These are phyloP conservation scores for Acanthopleura granulata DNA, from an alignment of 2,888 invertebrate species.

Conservation along the genomic window DNA sequence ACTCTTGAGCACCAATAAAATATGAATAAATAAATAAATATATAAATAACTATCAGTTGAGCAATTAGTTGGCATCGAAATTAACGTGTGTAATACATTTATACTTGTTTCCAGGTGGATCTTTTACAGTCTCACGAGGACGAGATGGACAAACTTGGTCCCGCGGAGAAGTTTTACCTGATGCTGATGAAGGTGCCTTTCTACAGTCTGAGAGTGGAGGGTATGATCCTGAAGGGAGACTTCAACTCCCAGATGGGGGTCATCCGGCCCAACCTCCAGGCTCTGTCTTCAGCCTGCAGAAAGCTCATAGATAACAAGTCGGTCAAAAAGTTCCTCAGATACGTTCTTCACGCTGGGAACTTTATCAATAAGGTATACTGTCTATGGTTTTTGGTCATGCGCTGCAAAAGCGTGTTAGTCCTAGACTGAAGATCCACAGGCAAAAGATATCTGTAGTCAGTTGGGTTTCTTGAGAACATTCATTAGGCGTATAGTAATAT, in stretches of 20 bases:
- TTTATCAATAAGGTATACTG: constrained; percentile 95
- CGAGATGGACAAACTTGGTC: constrained; percentile 68
- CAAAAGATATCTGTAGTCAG: too few species aligned
- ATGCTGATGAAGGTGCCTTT: constrained; percentile 70
- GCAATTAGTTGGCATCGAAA: too few species aligned
- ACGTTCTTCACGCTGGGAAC: constrained; percentile 95
- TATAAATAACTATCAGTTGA: too few species aligned
- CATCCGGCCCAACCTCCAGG: constrained; percentile 90
- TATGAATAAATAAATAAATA: too few species aligned
- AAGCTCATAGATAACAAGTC: constrained; percentile 76
- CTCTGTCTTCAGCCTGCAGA: constrained; percentile 90
- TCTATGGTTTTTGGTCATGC: too few species aligned
- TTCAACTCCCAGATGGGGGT: constrained; percentile 90
- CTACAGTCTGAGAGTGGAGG: constrained; percentile 93
- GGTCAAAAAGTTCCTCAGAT: constrained; percentile 89
- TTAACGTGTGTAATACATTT: too few species aligned
- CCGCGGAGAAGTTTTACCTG: constrained; percentile 71
- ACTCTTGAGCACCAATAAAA: too few species aligned
- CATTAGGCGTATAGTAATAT: too few species aligned
- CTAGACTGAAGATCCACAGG: too few species aligned
- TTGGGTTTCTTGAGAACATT: too few species aligned
- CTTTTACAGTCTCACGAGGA: constrained; percentile 67
- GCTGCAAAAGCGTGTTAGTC: too few species aligned
- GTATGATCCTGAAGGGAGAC: constrained; percentile 95
- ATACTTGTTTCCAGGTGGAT: constrained; percentile 50